Base-by-base conservation (phyloP, 2,797 vertebrate genomes). In the Cryptoprocta ferox region DNA sequence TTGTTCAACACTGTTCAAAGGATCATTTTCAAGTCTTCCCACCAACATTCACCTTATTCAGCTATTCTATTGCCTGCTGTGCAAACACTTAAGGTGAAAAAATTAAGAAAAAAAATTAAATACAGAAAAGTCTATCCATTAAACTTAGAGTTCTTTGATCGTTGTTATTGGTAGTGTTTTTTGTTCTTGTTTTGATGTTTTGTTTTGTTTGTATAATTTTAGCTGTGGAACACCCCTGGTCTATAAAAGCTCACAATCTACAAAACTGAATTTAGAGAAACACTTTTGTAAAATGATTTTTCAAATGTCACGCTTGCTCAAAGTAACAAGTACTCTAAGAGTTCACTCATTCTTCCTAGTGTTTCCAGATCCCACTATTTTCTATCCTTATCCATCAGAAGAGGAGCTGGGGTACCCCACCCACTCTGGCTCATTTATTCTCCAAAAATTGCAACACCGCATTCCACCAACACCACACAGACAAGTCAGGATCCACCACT, bases 221-320 rank as follows among this genome's bases (percentile, higher is more conserved):
- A 45, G 19, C 56, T 81, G 7, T 26, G 14, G 37, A 79, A 89
- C 7, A 65, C 26, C 6, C n/a, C 12, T 61, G 65, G 39, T 53
- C 32, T 88, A 59, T 13, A 73, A n/a, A 79, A 91, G 24, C 65
- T 92, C 75, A 11, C 65, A 73, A 37, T 42, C 79, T 53, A 59
- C 56, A 66, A 66, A 63, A 66, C 4, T 71, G 63, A 82, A 83
- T 94, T 75, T 87, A 86, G 78, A 59, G 65, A 93, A 82, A 76
- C 16, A n/a, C 28, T 76, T 90, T 6, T 9, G 21, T 88, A 82
- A 94, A 89, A 73, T 76, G 18, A n/a, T 91, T 88, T 88, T 92
- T 78, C 39, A 82, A 89, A 71, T 66, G 18, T 73, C 39, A 89
- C 15, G 3, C 53, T 71, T 91, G 32, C 61, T 87, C 32, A 8